Evolutionary conservation across 1,140 invertebrate genomes (phyloP).

Genomic region (Lordiphosa stackelbergi): DNA sequence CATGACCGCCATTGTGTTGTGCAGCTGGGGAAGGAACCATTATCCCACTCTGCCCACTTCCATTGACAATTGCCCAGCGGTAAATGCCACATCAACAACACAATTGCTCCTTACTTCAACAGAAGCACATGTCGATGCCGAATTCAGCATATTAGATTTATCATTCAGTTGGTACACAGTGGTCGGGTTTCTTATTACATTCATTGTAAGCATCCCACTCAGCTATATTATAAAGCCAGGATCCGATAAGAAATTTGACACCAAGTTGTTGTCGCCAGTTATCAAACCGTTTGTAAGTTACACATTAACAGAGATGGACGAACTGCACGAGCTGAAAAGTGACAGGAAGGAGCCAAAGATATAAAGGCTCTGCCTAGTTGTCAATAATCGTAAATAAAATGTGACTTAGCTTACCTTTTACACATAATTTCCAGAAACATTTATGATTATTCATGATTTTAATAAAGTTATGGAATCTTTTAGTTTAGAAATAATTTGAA

Average conservation of each 20-base stretch:
- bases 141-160: constrained; percentile 79
- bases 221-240: constrained; percentile 70
- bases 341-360: constrained; percentile 17
- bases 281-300: constrained; percentile 48
- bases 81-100: constrained; percentile 5
- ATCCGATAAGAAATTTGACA: constrained; percentile 58
- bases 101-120: neutral
- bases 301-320: constrained; percentile 36
- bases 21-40: constrained; percentile 80
- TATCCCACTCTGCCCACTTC: constrained; percentile 78
- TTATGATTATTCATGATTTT: no score
- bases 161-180: constrained; percentile 82
- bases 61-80: constrained; percentile 79
- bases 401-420: no score
- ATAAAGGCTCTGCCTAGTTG: no score
- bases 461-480: no score
- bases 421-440: no score
- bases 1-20: constrained; percentile 86
- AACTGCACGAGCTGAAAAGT: constrained; percentile 37
- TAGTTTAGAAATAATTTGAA: no score
- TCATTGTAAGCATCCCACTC: constrained; percentile 79
- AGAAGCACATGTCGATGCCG: neutral
- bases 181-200: constrained; percentile 81
- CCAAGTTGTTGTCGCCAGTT: constrained; percentile 76
- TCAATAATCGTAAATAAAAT: no score